Conservation (phyloP, 2,113 vertebrate species). For the Sapayoa aenigma region DNA sequence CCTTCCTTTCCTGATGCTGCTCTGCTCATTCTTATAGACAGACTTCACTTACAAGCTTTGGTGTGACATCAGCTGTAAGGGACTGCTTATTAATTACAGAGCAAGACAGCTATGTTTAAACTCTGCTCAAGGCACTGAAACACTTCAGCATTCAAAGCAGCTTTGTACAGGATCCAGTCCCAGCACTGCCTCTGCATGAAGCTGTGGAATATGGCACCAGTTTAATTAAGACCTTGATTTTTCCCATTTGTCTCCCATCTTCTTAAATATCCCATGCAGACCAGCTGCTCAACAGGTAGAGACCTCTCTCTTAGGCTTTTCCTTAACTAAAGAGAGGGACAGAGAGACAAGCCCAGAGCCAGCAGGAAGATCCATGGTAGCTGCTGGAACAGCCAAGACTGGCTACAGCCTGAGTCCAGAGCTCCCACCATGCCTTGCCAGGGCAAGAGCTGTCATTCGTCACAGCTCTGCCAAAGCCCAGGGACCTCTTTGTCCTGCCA, state of each 20-base stretch:
- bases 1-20: not conserved
- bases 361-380: not conserved
- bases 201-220: not conserved
- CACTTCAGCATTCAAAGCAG: not conserved
- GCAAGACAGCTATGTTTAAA: not conserved
- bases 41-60: not conserved
- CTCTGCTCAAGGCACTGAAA: not conserved
- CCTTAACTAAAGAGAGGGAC: not conserved
- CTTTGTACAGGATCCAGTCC: not conserved
- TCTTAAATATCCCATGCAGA: not conserved
- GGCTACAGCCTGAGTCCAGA: not conserved
- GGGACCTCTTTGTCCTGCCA: not conserved
- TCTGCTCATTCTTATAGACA: not conserved
- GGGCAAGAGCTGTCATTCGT: fast-evolving
- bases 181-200: not conserved
- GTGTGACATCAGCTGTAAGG: not conserved
- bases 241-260: not conserved
- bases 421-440: not conserved
- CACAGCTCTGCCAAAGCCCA: not conserved
- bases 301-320: not conserved
- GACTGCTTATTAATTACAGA: not conserved
- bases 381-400: not conserved
- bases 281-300: not conserved
- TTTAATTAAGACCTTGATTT: not conserved
- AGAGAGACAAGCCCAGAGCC: not conserved